Percentiles rank a stretch among this genome's conserved stretches.
Conservation (phyloP, 2,888 invertebrate species). For the Temnothorax rugatulus region DNA sequence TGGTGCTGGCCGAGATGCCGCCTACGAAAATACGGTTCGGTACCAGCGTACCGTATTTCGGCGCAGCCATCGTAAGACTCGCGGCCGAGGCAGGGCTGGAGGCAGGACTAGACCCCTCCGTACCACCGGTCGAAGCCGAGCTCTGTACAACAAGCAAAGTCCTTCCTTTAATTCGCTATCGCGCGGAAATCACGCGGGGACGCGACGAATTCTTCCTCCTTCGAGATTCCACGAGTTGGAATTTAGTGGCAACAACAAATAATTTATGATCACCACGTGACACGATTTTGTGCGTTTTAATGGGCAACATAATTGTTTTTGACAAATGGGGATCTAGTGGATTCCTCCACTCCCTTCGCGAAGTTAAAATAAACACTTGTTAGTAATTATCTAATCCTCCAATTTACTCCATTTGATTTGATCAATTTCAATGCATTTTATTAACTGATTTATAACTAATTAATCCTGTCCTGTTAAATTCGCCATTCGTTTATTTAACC, state of each 20-base stretch:
- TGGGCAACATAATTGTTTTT: neutral
- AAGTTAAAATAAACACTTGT: neutral
- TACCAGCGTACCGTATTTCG: slow-evolving; percentile 92
- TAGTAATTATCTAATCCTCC: neutral
- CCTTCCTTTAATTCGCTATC: slow-evolving; percentile 5
- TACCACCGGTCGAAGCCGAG: slow-evolving; percentile 85
- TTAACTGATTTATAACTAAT: neutral
- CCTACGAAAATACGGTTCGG: slow-evolving; percentile 99
- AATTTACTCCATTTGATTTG: neutral
- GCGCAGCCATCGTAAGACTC: slow-evolving; percentile 84
- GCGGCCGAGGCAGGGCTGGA: slow-evolving; percentile 84
- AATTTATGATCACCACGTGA: neutral
- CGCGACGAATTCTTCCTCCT: neutral
- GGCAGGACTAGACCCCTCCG: slow-evolving; percentile 85
- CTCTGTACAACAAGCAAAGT: slow-evolving; percentile 75
- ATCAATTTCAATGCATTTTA: neutral
- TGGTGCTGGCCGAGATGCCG: slow-evolving; percentile 97
- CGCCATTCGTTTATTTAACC: neutral
- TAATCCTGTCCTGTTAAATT: neutral
- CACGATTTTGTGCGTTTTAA: neutral
- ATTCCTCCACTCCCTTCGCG: neutral
- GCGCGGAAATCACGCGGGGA: neutral
- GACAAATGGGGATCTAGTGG: neutral
- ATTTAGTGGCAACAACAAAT: neutral
- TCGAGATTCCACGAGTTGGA: neutral